phyloP scores from a whole-genome alignment of 2,113 vertebrate species.

The Pimephales promelas region DNA sequence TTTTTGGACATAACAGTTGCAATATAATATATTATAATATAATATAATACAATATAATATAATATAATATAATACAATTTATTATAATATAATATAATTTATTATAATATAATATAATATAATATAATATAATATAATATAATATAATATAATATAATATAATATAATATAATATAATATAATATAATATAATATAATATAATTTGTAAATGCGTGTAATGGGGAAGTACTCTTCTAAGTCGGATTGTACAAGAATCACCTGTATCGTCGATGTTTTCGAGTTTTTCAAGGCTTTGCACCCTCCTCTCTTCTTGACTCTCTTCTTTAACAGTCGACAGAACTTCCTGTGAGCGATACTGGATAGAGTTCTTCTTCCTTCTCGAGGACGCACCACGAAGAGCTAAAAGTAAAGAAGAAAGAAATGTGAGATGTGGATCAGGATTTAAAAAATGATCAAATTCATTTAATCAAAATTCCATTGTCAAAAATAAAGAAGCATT shows the following conservation, averaged over 20 bases:
- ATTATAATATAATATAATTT: too few relatives aligned
- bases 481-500: neutral
- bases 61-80: too few relatives aligned
- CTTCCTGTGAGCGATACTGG: constrained; percentile 85
- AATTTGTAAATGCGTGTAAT: neutral
- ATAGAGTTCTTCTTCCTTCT: constrained; percentile 86
- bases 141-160: too few relatives aligned
- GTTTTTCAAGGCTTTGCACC: constrained; percentile 86
- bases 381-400: constrained; percentile 85
- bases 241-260: constrained; percentile 65
- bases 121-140: too few relatives aligned
- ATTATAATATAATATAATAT: too few relatives aligned
- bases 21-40: too few relatives aligned
- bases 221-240: neutral
- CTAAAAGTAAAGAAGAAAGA: constrained; percentile 63
- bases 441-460: neutral
- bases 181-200: too few relatives aligned
- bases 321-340: constrained; percentile 75
- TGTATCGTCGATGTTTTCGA: constrained; percentile 87
- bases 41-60: too few relatives aligned
- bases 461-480: neutral
- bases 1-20: too few relatives aligned
- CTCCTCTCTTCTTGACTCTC: constrained; percentile 81
- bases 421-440: neutral
- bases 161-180: too few relatives aligned